Evolutionary conservation across 2,797 vertebrate species (phyloP).

Genomic region (Cyprinella venusta): DNA sequence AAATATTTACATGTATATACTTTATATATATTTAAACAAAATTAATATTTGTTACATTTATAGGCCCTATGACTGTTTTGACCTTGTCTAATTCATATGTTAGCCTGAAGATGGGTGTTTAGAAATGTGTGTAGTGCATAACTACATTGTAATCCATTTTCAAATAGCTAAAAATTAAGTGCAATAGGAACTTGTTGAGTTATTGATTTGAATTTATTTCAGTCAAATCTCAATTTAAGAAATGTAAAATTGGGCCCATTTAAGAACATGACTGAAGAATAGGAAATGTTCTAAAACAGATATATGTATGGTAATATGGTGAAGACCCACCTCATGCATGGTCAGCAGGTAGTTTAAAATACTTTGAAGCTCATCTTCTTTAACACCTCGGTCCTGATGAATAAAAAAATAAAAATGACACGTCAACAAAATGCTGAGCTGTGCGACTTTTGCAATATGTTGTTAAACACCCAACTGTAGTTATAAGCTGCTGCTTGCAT

Average conservation of each 20-base stretch:
- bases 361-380: constrained; percentile 95
- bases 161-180: not conserved
- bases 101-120: not conserved
- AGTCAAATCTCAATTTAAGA: not conserved
- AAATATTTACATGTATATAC: no score
- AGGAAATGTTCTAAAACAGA: not conserved
- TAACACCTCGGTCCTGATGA: constrained; percentile 88
- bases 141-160: not conserved
- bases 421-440: not conserved
- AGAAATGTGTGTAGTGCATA: not conserved
- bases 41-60: no score
- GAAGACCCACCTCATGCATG: constrained; percentile 86
- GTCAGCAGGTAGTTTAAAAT: constrained; percentile 95
- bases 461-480: not conserved
- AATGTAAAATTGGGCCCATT: not conserved
- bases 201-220: not conserved
- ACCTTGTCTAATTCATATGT: not conserved
- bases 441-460: not conserved
- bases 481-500: constrained; percentile 1
- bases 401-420: not conserved
- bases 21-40: no score
- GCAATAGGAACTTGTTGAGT: not conserved
- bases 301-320: no score
- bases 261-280: not conserved
- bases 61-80: no score